Evolutionary conservation across 1,140 invertebrate genomes (phyloP).

Genomic region (Tetramorium simillimum): DNA sequence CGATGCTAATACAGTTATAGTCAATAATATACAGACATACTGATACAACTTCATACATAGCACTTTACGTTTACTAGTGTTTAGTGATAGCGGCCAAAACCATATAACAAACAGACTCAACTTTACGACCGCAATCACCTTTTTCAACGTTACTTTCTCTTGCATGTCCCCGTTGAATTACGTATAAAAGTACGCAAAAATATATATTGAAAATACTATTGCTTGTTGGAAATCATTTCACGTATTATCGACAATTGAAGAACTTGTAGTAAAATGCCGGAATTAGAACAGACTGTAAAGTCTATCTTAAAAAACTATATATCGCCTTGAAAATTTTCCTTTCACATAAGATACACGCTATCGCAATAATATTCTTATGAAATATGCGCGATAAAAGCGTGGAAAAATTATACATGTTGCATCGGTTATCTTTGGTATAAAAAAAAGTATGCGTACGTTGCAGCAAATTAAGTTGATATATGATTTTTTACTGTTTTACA

Average conservation of each 20-base stretch:
- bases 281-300: background rate
- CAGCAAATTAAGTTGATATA: background rate
- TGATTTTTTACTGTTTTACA: background rate
- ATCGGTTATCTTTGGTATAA: background rate
- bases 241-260: background rate
- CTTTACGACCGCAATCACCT: constrained; percentile 9
- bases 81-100: constrained; percentile 34
- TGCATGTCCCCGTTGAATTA: background rate
- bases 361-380: constrained; percentile 17
- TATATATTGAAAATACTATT: background rate
- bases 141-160: constrained; percentile 24
- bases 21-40: background rate
- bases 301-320: background rate
- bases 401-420: background rate
- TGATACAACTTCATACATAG: constrained; percentile 32
- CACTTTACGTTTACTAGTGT: background rate
- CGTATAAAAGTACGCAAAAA: background rate
- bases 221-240: constrained; percentile 2
- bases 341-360: background rate
- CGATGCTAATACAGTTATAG: background rate
- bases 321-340: background rate
- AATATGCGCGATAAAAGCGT: background rate
- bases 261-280: background rate
- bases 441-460: background rate
- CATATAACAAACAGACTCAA: constrained; percentile 44